Conservation (phyloP, 2,113 vertebrate species). For the Sinocyclocheilus anophthalmus region DNA sequence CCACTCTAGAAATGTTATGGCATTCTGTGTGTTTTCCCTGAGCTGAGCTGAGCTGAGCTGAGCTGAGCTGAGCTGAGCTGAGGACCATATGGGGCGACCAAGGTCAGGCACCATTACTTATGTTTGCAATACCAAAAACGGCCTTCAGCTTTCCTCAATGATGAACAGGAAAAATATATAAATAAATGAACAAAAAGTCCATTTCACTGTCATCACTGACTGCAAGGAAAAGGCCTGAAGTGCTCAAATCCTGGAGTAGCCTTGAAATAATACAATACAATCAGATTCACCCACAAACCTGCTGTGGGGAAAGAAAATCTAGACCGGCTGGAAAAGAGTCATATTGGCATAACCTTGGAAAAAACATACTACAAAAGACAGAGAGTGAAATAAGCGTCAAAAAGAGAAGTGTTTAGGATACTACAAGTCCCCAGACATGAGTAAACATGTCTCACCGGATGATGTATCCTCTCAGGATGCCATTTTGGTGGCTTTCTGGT, state of each 20-base stretch:
- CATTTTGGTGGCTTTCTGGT: conserved; percentile 94
- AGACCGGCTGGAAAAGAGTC: background rate
- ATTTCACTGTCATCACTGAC: conserved; percentile 31
- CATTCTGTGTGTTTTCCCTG: background rate
- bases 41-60: background rate
- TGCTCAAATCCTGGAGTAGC: background rate
- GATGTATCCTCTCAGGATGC: conserved; percentile 88
- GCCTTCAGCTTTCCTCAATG: conserved; percentile 40
- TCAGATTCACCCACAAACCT: background rate
- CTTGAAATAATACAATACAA: conserved; percentile 20
- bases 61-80: background rate
- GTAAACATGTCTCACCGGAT: conserved; percentile 79
- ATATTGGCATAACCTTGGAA: background rate
- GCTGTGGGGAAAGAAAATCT: background rate
- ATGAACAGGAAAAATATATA: conserved; percentile 11
- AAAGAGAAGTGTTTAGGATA: background rate
- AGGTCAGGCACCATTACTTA: conserved; percentile 44
- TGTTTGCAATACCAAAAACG: conserved; percentile 32
- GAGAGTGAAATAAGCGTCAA: background rate
- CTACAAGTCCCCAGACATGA: background rate
- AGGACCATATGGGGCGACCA: conserved; percentile 2
- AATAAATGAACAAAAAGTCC: conserved; percentile 8
- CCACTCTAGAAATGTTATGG: background rate
- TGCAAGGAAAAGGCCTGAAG: conserved; percentile 18
- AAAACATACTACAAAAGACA: background rate